Percentiles rank a stretch among this genome's conserved stretches.
phyloP scores from a whole-genome alignment of 2,113 vertebrate genomes.

The Tragelaphus buxtoni region DNA sequence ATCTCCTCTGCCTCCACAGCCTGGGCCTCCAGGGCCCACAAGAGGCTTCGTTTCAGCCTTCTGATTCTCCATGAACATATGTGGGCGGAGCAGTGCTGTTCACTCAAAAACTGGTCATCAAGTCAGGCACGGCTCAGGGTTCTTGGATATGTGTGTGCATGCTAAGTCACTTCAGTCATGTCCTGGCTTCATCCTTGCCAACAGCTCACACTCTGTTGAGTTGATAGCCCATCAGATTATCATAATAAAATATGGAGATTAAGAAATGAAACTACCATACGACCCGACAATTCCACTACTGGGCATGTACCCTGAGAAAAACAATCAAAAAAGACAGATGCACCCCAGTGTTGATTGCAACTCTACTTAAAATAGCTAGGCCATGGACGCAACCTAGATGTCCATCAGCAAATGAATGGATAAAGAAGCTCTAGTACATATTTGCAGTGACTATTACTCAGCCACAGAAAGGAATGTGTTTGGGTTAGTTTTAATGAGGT shows the following conservation, averaged over 20 bases:
- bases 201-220: background rate
- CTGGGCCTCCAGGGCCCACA: background rate
- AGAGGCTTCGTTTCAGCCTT: background rate
- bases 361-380: background rate
- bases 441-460: background rate
- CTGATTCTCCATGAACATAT: background rate
- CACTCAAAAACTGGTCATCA: background rate
- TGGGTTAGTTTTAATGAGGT: background rate
- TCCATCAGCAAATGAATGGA: background rate
- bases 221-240: background rate
- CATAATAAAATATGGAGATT: background rate
- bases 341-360: background rate
- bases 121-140: background rate
- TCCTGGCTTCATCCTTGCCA: background rate
- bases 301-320: background rate
- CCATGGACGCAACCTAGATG: background rate
- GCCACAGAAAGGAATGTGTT: background rate
- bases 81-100: background rate
- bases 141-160: fast-evolving
- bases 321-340: background rate
- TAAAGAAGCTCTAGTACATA: background rate
- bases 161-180: background rate
- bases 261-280: background rate
- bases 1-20: no score
- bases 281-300: background rate